A percentile compares a stretch with the other conserved stretches of the same genome.
phyloP scores from a whole-genome alignment of 2,113 vertebrate species.

The Calonectris borealis region DNA sequence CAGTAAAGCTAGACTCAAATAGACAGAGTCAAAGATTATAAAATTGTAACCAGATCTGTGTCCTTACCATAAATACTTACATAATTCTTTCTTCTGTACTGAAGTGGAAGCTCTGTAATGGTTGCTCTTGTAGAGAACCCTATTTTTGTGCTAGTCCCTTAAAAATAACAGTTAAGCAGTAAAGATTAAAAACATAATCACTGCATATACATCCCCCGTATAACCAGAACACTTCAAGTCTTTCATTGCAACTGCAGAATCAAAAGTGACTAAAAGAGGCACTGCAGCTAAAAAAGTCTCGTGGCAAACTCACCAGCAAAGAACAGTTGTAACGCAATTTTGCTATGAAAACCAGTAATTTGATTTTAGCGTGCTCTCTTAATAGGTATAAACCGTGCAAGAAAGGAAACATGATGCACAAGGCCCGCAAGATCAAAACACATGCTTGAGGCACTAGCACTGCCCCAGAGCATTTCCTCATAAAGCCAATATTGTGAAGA shows the following conservation, averaged over 20 bases:
- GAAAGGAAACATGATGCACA: not conserved
- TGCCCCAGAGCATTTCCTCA: not conserved
- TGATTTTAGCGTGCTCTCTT: not conserved
- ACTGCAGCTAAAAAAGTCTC: not conserved
- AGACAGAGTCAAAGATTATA: not conserved
- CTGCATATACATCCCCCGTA: not conserved
- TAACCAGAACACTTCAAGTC: not conserved
- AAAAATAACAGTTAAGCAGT: not conserved
- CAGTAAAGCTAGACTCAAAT: not conserved
- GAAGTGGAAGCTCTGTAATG: constrained; percentile 73
- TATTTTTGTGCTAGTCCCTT: constrained; percentile 81
- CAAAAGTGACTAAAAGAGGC: not conserved
- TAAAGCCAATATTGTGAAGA: not conserved
- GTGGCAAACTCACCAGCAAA: not conserved
- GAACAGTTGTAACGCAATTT: not conserved
- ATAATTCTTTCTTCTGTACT: constrained; percentile 46
- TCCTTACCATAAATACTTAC: constrained; percentile 43
- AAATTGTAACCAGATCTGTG: not conserved
- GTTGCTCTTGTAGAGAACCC: constrained; percentile 82
- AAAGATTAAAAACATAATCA: not conserved
- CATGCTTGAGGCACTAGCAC: not conserved
- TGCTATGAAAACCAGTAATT: not conserved
- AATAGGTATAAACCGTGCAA: not conserved
- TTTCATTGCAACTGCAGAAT: not conserved
- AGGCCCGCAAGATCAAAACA: not conserved